Conservation (phyloP, 2,113 vertebrate species). For the Charina bottae region DNA sequence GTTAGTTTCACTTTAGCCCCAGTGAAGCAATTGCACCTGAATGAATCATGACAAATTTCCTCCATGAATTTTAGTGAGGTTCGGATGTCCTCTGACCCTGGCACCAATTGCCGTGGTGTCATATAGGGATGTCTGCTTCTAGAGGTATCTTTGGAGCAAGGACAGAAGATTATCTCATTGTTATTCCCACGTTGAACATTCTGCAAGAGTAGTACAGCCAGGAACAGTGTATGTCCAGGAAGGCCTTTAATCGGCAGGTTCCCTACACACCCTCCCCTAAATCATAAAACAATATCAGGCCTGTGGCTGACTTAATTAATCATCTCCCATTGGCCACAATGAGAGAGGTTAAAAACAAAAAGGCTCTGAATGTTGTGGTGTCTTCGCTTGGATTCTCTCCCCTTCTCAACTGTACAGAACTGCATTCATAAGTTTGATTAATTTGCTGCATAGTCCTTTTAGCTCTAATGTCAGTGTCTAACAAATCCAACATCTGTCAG, state of each 20-base stretch:
- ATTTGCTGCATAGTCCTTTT: not conserved
- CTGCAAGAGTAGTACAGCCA: not conserved
- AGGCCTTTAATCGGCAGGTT: not conserved
- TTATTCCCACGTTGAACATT: not conserved
- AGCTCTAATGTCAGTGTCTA: not conserved
- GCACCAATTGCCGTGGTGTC: no score
- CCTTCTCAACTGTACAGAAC: not conserved
- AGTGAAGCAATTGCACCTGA: not conserved
- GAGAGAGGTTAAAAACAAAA: not conserved
- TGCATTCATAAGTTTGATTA: not conserved
- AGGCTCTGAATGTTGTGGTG: not conserved
- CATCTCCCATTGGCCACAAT: not conserved
- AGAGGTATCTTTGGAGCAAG: not conserved
- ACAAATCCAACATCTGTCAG: not conserved
- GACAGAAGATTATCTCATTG: not conserved
- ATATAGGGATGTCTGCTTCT: not conserved
- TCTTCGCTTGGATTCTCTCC: not conserved
- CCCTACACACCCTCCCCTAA: not conserved
- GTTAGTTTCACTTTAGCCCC: not conserved
- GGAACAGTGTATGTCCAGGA: no score
- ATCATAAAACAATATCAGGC: not conserved
- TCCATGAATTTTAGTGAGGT: not conserved
- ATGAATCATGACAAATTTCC: not conserved
- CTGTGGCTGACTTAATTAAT: not conserved
- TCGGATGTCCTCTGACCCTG: not conserved